phyloP scores from a whole-genome alignment of 2,113 vertebrate species.

The Hepsetus odoe region DNA sequence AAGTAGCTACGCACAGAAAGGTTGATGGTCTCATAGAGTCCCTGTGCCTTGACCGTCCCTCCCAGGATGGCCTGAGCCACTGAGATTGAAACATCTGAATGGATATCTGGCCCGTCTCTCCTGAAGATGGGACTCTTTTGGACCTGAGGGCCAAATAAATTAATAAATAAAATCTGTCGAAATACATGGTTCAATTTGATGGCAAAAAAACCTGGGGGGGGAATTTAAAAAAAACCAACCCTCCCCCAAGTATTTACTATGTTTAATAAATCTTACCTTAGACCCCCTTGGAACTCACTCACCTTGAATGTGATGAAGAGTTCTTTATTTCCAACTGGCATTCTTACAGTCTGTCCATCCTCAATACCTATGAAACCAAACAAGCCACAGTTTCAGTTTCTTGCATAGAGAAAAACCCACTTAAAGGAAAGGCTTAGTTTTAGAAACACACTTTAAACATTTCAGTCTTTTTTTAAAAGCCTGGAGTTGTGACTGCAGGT shows the following conservation, averaged over 20 bases:
- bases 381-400: neutral
- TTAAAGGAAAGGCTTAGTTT: too few species aligned
- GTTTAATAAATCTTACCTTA: too few species aligned
- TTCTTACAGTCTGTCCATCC: conserved; percentile 94
- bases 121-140: conserved; percentile 91
- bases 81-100: conserved; percentile 88
- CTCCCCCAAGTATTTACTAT: too few species aligned
- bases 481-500: too few species aligned
- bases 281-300: conserved; percentile 63
- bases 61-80: conserved; percentile 94
- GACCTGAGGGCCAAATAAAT: conserved; percentile 74
- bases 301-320: conserved; percentile 95
- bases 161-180: neutral
- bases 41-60: conserved; percentile 86
- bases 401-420: neutral
- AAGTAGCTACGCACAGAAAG: conserved; percentile 79
- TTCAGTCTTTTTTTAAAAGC: too few species aligned
- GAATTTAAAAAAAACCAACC: too few species aligned
- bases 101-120: conserved; percentile 93
- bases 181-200: too few species aligned
- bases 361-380: conserved; percentile 82
- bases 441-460: too few species aligned
- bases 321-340: conserved; percentile 94
- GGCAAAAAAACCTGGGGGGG: too few species aligned
- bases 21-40: conserved; percentile 90